These are phyloP conservation scores for Felis catus DNA, from an alignment of 2,113 vertebrate genomes.

Conservation along the genomic window F.catus_Fca126_mat1.0 CM031426.1:21198501-21199000, in stretches of 20 bases:
- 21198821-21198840: neutral
- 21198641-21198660: neutral
- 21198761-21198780: neutral
- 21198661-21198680: neutral
- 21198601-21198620: neutral
- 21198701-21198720: neutral
- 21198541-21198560: neutral
- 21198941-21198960: slow-evolving; percentile 36
- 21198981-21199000: slow-evolving; percentile 46
- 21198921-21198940: neutral
- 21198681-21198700: neutral
- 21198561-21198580: neutral
- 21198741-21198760: neutral
- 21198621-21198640: neutral
- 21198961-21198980: neutral
- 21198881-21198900: neutral
- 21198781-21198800: rapidly evolving
- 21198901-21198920: neutral
- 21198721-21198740: neutral
- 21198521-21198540: neutral
- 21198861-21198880: neutral
- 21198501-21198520: neutral
- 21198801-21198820: neutral
- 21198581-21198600: neutral
- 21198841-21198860: neutral